phyloP scores from a whole-genome alignment of 2,888 invertebrate genomes.

The Ormia ochracea region DNA sequence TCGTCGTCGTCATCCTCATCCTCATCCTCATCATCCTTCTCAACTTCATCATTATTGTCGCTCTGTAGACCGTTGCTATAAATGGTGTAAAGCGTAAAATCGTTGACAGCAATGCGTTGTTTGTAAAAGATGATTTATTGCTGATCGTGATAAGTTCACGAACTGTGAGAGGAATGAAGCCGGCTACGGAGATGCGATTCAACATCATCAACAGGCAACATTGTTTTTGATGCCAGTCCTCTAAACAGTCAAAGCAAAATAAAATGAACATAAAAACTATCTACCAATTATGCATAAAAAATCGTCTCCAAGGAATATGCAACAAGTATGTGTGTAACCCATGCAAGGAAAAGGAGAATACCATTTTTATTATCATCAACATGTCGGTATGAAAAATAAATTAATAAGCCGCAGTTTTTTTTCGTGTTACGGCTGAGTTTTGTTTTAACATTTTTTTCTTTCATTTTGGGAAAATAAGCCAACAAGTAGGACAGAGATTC shows the following conservation, averaged over 20 bases:
- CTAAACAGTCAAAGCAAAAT: slow-evolving; percentile 1
- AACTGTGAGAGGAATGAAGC: slow-evolving; percentile 45
- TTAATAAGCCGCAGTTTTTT: slow-evolving; percentile 44
- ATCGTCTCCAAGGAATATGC: slow-evolving; percentile 45
- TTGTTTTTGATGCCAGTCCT: slow-evolving; percentile 31
- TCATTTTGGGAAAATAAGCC: slow-evolving; percentile 1
- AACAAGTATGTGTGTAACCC: slow-evolving; percentile 18
- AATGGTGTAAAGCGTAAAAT: slow-evolving; percentile 64
- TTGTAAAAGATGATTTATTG: slow-evolving; percentile 68
- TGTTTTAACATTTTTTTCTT: slow-evolving; percentile 5
- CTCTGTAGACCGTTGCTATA: slow-evolving; percentile 6
- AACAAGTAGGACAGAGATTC: slow-evolving; percentile 8
- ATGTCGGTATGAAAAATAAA: slow-evolving; percentile 37
- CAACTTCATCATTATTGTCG: slow-evolving; percentile 6
- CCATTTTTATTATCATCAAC: slow-evolving; percentile 22
- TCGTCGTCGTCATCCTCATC: background rate
- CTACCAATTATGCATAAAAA: slow-evolving; percentile 60
- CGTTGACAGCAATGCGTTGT: slow-evolving; percentile 66
- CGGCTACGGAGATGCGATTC: slow-evolving; percentile 27
- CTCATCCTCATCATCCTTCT: background rate
- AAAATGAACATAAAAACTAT: slow-evolving; percentile 33
- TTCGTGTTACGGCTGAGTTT: background rate
- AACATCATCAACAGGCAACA: slow-evolving; percentile 55
- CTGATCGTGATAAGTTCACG: slow-evolving; percentile 65
- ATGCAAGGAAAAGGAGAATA: background rate